A percentile compares a stretch with the other conserved stretches of the same genome.
phyloP scores from a whole-genome alignment of 2,888 invertebrate genomes.

The Pterostichus madidus region DNA sequence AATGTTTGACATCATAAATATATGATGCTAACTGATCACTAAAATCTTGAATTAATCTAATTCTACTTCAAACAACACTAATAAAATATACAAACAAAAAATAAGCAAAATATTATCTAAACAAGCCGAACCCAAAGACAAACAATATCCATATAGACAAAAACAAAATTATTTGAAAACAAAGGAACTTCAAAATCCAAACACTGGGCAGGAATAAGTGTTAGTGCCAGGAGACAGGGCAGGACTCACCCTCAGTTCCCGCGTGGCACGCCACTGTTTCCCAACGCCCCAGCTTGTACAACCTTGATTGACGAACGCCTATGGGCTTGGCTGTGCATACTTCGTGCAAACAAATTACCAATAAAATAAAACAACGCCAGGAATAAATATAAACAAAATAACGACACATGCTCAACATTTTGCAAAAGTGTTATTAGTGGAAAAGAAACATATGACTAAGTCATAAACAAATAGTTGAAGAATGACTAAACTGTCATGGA shows the following conservation, averaged over 20 bases:
- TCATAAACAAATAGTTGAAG: too few relatives aligned
- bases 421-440: not conserved
- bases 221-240: constrained; percentile 41
- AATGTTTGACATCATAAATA: too few relatives aligned
- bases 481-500: too few relatives aligned
- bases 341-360: constrained; percentile 29
- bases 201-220: constrained; percentile 23
- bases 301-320: constrained; percentile 59
- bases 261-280: constrained; percentile 64
- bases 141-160: constrained; percentile 13
- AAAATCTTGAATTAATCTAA: too few relatives aligned
- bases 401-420: not conserved
- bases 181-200: not conserved
- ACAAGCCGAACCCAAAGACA: constrained; percentile 7
- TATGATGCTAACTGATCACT: too few relatives aligned
- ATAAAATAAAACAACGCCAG: not conserved
- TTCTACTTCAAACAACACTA: too few relatives aligned
- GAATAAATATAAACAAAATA: not conserved
- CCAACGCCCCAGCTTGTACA: constrained; percentile 57
- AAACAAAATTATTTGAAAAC: too few relatives aligned
- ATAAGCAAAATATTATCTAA: not conserved
- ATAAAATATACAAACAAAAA: too few relatives aligned
- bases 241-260: constrained; percentile 61
- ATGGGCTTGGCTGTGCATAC: constrained; percentile 48
- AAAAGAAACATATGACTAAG: too few relatives aligned